Conservation (phyloP, 2,888 invertebrate genomes). For the Melanchra persicariae region DNA sequence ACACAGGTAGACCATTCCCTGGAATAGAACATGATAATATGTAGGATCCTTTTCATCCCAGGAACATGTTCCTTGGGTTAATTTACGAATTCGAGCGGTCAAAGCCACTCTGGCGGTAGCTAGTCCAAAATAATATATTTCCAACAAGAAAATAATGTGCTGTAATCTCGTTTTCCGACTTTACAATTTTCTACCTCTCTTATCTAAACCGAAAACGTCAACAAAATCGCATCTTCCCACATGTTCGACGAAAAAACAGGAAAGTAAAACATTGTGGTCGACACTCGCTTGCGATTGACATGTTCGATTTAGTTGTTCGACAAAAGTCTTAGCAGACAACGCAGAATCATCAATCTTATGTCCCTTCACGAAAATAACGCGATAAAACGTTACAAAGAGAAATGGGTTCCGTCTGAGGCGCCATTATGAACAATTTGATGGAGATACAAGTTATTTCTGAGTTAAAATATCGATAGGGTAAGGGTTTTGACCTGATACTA, state of each 20-base stretch:
- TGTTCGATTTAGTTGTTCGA: slow-evolving; percentile 69
- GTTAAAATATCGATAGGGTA: slow-evolving; percentile 23
- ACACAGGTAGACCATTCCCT: too few species aligned
- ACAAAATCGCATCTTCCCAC: neutral
- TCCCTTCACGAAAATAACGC: slow-evolving; percentile 58
- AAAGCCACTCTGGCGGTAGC: too few species aligned
- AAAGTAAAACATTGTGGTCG: slow-evolving; percentile 40
- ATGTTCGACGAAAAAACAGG: slow-evolving; percentile 3
- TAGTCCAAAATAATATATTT: too few species aligned
- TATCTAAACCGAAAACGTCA: neutral
- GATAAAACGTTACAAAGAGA: slow-evolving; percentile 61
- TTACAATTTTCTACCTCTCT: neutral
- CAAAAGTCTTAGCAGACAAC: slow-evolving; percentile 39
- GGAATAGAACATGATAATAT: too few species aligned
- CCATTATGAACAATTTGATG: slow-evolving; percentile 49
- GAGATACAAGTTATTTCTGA: slow-evolving; percentile 21
- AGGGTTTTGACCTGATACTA: slow-evolving; percentile 11
- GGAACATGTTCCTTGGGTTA: too few species aligned
- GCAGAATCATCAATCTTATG: slow-evolving; percentile 67
- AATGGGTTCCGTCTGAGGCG: slow-evolving; percentile 52
- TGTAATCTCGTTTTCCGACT: too few species aligned
- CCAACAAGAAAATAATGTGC: too few species aligned
- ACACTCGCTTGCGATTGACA: slow-evolving; percentile 57
- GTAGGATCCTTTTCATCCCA: too few species aligned
- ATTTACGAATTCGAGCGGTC: too few species aligned